Evolutionary conservation across 2,888 invertebrate species (phyloP), one percentile per base, ranked within the genome.

Genomic region (Ophioninae sp.): DNA sequence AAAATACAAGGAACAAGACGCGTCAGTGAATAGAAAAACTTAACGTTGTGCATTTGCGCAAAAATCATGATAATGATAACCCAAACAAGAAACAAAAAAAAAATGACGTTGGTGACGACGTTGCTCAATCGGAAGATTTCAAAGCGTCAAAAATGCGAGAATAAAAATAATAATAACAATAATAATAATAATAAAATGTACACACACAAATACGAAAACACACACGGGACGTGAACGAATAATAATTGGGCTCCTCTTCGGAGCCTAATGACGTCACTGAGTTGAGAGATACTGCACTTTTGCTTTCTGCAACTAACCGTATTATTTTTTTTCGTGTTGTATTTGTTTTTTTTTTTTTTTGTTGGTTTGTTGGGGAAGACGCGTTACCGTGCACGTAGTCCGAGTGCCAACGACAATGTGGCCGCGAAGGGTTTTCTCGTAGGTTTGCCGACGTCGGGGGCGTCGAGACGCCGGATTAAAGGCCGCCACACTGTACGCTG

Each of bases 381-480:
- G 56, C 61, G 74, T 65, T 37, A 61, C 65, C 68, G 75, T 64
- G 63, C 84, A 59, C 76, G 75, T 71, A 20, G 64, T 63, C 63
- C 73, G 79, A 71, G 82, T 82, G 78, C 74, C 78, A 78, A 68
- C 80, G 75, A 84, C 78, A 82, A 82, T 85, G 86, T 67, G 61
- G 82, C 79, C 80, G 17, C 13, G 79, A 85, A 84, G 85, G 85
- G 85, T 80, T 83, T 82, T 85, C 78, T 51, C 51, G 71, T 56
- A 80, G 85, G 87, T 87, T 82, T 79, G 88, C 78, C 89, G 85
- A 87, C 88, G 87, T 86, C 84, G 86, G 85, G 88, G 87, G 88
- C 88, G 91, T 89, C 90, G 87, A 88, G 90, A 88, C 88, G 90
- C 87, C 88, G 90, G 90, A 91, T 90, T 90, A 90, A 89, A 90